Conservation (phyloP, 2,113 vertebrate species). For the Varanus salvator region DNA sequence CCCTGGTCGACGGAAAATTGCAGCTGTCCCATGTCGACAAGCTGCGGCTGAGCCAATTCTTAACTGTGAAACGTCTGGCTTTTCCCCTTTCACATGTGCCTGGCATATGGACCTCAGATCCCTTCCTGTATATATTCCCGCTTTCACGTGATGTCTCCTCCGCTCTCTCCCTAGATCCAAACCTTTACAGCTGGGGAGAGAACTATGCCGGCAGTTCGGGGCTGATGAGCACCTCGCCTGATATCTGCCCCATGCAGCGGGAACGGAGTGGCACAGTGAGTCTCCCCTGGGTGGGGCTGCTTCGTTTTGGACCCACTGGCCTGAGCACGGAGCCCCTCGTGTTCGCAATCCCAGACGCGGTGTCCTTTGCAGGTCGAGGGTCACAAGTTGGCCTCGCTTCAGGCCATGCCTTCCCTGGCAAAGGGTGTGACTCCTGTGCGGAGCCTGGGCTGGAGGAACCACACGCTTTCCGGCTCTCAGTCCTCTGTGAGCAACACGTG, state of each 20-base stretch:
- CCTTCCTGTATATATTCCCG: conserved; percentile 40
- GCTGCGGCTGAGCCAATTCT: not conserved
- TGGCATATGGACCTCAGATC: not conserved
- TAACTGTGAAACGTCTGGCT: not conserved
- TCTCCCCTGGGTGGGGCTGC: conserved; percentile 25
- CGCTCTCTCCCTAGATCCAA: conserved; percentile 84
- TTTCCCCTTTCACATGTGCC: not conserved
- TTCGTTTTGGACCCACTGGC: fast-evolving
- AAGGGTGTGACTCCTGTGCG: not conserved
- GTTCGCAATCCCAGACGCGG: too few relatives aligned
- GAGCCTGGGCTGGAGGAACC: too few relatives aligned
- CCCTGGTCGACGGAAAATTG: not conserved
- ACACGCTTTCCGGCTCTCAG: too few relatives aligned
- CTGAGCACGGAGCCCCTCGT: too few relatives aligned
- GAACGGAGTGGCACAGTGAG: conserved; percentile 95
- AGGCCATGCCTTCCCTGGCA: not conserved
- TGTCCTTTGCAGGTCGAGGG: not conserved
- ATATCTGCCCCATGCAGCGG: conserved; percentile 90
- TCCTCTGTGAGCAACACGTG: too few relatives aligned
- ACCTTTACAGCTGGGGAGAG: conserved; percentile 98
- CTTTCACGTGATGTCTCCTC: conserved; percentile 63
- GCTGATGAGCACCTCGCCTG: conserved; percentile 94
- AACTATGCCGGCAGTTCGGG: conserved; percentile 98
- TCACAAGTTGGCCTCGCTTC: not conserved
- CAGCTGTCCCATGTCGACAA: not conserved